Evolutionary conservation across 2,797 vertebrate species (phyloP), one percentile per base, ranked within the genome.

Genomic region (Aplochiton taeniatus): DNA sequence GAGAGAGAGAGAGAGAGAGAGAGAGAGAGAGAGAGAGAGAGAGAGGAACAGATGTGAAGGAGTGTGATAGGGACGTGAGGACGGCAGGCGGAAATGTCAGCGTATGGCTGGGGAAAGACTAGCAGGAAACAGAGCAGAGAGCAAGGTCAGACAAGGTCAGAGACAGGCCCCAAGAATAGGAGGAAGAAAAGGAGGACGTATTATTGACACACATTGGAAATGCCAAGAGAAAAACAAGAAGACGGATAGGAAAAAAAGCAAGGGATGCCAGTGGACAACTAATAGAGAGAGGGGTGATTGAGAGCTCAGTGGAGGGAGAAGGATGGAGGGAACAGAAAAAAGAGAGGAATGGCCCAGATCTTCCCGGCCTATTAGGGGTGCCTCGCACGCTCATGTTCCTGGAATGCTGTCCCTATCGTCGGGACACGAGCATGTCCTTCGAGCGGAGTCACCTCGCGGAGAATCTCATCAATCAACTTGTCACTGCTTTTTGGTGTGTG

Each of bases 101-200:
- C 18, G 31, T 31, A 5, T 31, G 53, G 9, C 11, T 10, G 60
- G 45, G 59, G 11, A 20, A 69, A n/a, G 16, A 46, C 50, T 14
- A 58, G 43, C 45, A 12, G 31, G 20, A 41, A 47, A 20, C 16
- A 11, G 41, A 19, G 51, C 18, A 61, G 48, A 67, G 11, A 73
- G 20, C 59, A 4, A 47, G 49, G 43, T 47, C 46, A 58, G 8
- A 16, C n/a, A 50, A 67, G 14, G 48, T 57, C 43, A 47, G 48
- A 70, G 65, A 61, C 58, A 47, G 50, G 50, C 51, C 47, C 55
- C 45, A 44, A 63, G 43, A 31, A 55, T 13, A 54, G 51, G 19
- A 13, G 11, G 20, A 44, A 20, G 19, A 31, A 47, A 58, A 43
- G 14, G n/a, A n/a, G 43, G 8, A 13, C 19, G 49, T 46, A 10